Evolutionary conservation across 1,140 invertebrate genomes (phyloP), one percentile per base, ranked within the genome.

Genomic region (Pomacea maculata): DNA sequence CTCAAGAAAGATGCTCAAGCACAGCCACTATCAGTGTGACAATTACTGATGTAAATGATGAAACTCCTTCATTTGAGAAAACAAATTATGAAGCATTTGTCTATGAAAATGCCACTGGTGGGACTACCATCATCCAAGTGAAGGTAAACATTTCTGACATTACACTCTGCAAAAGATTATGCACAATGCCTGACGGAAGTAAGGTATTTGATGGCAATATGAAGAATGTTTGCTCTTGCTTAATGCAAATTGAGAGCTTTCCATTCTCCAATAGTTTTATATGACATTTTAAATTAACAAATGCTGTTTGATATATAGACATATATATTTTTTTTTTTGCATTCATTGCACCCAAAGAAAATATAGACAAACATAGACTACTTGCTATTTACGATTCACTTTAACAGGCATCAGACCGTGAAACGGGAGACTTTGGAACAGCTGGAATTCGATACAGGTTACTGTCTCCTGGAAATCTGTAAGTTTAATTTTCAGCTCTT

Each of bases 371-470:
- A 45, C 6, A 45, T 45, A 4, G 34, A 6, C 45, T 76, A 45
- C 34, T 17, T 25, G 11, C n/a, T 25, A 9, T 25, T 77, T 63
- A n/a, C 11, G 9, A 10, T 25, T 25, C 34, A 14, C 94, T 94
- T 54, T 95, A 97, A 65, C 94, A 94, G 52, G 97, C 97, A 19
- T 94, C 93, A 75, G 97, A 98, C 92, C 92, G 95, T 75, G 97
- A 98, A 88, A 95, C 95, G 80, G 95, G 95, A 61, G 93, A 93
- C 90, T 96, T 93, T 86, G 95, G 95, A 19, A 94, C 93, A n/a
- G 93, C 94, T 75, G 96, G 96, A 21, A 95, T 98, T 82, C 91
- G 95, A 52, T 98, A 98, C 91, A 93, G 95, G 82, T 90, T 98
- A 19, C 34, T 54, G 17, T 19, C 19, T 84, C 96, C 96, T 0